Evolutionary conservation across 2,888 invertebrate species (phyloP).

Genomic region (Drosophila lutescens): DNA sequence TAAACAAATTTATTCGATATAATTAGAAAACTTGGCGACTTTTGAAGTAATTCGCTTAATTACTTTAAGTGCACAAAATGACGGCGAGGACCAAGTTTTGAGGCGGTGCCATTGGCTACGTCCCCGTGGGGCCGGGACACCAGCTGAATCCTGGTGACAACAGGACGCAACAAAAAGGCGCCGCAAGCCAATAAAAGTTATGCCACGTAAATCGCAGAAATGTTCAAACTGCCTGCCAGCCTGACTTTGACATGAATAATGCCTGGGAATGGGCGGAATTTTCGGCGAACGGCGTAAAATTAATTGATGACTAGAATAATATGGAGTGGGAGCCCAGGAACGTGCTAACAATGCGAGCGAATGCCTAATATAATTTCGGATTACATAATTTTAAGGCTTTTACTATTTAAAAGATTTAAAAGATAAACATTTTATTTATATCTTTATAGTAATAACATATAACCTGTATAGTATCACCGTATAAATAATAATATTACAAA

Average conservation of each 20-base stretch:
- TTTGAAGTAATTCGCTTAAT: conserved; percentile 81
- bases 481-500: background rate
- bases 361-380: background rate
- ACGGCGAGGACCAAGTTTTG: conserved; percentile 45
- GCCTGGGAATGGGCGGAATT: conserved; percentile 36
- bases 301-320: conserved; percentile 53
- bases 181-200: conserved; percentile 74
- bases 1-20: conserved; percentile 81
- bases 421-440: too few species aligned
- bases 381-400: background rate
- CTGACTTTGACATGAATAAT: conserved; percentile 65
- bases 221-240: conserved; percentile 44
- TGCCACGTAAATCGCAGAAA: conserved; percentile 62
- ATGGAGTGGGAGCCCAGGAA: conserved; percentile 3
- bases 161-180: conserved; percentile 55
- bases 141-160: conserved; percentile 42
- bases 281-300: conserved; percentile 53
- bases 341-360: conserved; percentile 8
- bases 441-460: too few species aligned
- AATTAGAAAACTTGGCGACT: conserved; percentile 81
- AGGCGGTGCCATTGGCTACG: conserved; percentile 37
- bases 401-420: background rate
- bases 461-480: too few species aligned
- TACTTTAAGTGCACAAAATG: conserved; percentile 73
- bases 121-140: conserved; percentile 28